Evolutionary conservation across 2,113 vertebrate genomes (phyloP), one percentile per base, ranked within the genome.

Genomic region (Megalops atlanticus): DNA sequence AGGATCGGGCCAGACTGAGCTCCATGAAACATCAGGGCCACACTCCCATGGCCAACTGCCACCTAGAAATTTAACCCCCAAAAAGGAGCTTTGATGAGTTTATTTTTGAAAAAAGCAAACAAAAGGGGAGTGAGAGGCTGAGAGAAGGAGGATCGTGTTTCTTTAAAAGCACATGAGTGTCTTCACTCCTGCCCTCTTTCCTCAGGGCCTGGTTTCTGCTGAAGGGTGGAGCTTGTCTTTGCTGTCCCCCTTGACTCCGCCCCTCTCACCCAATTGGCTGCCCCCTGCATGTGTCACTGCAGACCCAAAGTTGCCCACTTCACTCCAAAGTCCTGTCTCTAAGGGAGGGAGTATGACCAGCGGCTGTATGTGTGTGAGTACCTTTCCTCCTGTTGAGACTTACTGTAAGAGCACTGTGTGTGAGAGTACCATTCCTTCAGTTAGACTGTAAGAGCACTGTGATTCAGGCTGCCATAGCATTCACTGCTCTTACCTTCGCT

Each of bases 331-430:
- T 90, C 78, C 76, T 77, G 83, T 82, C 85, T 81, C 27, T 73
- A 90, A 80, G 83, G 87, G 31, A 64, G 80, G 73, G 85, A 80
- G 80, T 68, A 80, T 84, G 87, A 82, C 82, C 85, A 85, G 89
- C 86, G 85, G 85, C 89, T 87, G 89, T 83, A 83, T 81, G 78
- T 84, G 89, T 91, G 89, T 90, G 86, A 91, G 85, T 86, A 84
- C n/a, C n/a, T n/a, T n/a, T n/a, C n/a, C n/a, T n/a, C n/a, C n/a
- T n/a, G n/a, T n/a, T n/a, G n/a, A n/a, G n/a, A n/a, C n/a, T n/a
- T n/a, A n/a, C n/a, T n/a, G n/a, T n/a, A n/a, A n/a, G n/a, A n/a
- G n/a, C n/a, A n/a, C n/a, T 45, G 43, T 45, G 74, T 69, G 52
- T 74, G 80, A 77, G 71, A 58, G 81, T 40, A 79, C 86, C 76